Base-by-base conservation (phyloP, 2,888 invertebrate genomes). In the Apodemia duryi region DNA sequence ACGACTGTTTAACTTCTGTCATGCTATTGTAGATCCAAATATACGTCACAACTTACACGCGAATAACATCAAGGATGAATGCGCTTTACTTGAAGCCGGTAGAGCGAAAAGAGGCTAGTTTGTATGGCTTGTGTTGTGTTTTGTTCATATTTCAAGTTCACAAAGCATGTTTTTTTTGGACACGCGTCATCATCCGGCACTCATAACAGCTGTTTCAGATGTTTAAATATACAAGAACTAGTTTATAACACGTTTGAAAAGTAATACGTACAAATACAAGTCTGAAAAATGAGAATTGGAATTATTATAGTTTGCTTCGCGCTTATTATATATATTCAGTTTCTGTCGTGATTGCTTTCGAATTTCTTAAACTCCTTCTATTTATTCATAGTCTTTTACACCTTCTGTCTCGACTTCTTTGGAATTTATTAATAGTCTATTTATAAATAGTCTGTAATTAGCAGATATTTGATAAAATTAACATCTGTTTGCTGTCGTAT, bases 1-100 rank as follows among this genome's bases (percentile, higher is more conserved):
- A 73, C 77, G 76, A 73, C 77, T 80, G 80, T 79, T 82, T 79
- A 78, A 82, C 79, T 75, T 88, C 88, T 85, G 82, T 80, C 77
- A 82, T 80, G 83, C 79, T 87, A 88, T 88, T 84, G 85, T 81
- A 85, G 85, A 89, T 87, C 87, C 84, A 83, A 78, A 81, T 81
- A 67, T 86, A 82, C 80, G 84, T 80, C 81, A 75, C 83, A 79
- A 87, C 88, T 88, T 86, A 85, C 80, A 83, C 82, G 77, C 82
- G 81, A 88, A 83, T 82, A 85, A 81, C 81, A 79, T 76, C 87
- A 89, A 88, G 89, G 87, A 64, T 66, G 63, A 66, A 61, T 51
- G 63, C n/a, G 57, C 29, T 41, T 63, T 63, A 38, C 63, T 54
- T 21, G 32, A 63, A 29, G 52, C 21, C 62, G 29, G 38, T 54